Base-by-base conservation (phyloP, 1,140 invertebrate species). In the Halictus rubicundus region DNA sequence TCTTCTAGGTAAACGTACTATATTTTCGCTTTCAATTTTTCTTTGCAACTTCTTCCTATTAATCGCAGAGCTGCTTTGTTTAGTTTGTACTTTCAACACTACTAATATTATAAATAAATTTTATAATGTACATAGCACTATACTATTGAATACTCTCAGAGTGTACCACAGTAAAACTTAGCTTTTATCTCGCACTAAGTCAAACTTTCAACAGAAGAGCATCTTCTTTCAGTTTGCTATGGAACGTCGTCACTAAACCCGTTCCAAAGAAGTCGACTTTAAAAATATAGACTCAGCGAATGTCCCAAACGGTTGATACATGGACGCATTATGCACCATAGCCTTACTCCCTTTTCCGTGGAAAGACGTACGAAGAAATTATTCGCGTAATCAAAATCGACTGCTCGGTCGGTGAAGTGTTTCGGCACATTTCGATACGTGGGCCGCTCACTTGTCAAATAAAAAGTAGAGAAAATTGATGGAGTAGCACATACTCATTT, bases 21-120 rank as follows among this genome's bases (percentile, higher is more conserved):
- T 83, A 64, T 92, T 92, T 23, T 92, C 91, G 72, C 88, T 84
- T 63, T 91, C 88, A 75, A 92, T 91, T 78, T 85, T 90, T 76
- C 80, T 88, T 63, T 92, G 91, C 6, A 89, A 70, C 73, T 78
- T 92, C 57, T 65, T 90, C 46, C 91, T 86, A 81, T 92, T 92
- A 65, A 92, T 89, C 25, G 89, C 91, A 12, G 90, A 91, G 23
- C 88, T 92, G 60, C 89, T 88, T 7, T 82, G 49, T 70, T 81
- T 84, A 0, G 66, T 39, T 42, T 82, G 84, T n/a, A n/a, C n/a
- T n/a, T n/a, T n/a, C n/a, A n/a, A n/a, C n/a, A n/a, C n/a, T n/a
- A n/a, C n/a, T n/a, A n/a, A n/a, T n/a, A n/a, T n/a, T n/a, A n/a
- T n/a, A n/a, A n/a, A n/a, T n/a, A n/a, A n/a, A n/a, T n/a, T n/a